phyloP scores from a whole-genome alignment of 2,113 vertebrate species.

The Pavo muticus region DNA sequence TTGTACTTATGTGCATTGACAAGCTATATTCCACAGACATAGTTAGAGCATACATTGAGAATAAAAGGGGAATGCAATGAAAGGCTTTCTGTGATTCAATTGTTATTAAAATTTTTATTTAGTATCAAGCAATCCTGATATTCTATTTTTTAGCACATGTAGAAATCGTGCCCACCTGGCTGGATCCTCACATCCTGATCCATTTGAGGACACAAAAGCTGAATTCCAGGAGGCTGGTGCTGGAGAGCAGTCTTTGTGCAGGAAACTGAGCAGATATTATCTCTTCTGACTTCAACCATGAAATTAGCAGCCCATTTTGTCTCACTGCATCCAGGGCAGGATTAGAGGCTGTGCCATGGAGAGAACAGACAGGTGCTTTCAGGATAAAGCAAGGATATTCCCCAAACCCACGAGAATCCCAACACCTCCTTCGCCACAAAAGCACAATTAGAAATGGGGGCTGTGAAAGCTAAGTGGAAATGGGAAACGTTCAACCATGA shows the following conservation, averaged over 20 bases:
- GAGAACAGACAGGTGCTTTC: constrained; percentile 54
- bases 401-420: constrained; percentile 55
- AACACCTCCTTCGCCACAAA: constrained; percentile 48
- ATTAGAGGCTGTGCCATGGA: constrained; percentile 56
- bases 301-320: constrained; percentile 75
- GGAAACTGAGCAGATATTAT: constrained; percentile 60
- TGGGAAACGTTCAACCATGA: constrained; percentile 67
- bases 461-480: constrained; percentile 59
- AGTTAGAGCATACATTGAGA: background rate
- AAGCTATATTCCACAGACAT: background rate
- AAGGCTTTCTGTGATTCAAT: background rate
- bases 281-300: constrained; percentile 73
- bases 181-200: background rate
- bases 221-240: constrained; percentile 57
- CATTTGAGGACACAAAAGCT: constrained; percentile 35
- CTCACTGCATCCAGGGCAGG: constrained; percentile 49
- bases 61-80: background rate
- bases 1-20: background rate
- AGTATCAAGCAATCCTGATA: background rate
- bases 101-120: background rate
- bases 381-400: constrained; percentile 69
- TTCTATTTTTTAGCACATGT: background rate
- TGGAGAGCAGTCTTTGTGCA: constrained; percentile 64
- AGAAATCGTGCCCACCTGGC: background rate
- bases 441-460: constrained; percentile 7